phyloP scores from a whole-genome alignment of 2,113 vertebrate species.

The Corapipo altera region DNA sequence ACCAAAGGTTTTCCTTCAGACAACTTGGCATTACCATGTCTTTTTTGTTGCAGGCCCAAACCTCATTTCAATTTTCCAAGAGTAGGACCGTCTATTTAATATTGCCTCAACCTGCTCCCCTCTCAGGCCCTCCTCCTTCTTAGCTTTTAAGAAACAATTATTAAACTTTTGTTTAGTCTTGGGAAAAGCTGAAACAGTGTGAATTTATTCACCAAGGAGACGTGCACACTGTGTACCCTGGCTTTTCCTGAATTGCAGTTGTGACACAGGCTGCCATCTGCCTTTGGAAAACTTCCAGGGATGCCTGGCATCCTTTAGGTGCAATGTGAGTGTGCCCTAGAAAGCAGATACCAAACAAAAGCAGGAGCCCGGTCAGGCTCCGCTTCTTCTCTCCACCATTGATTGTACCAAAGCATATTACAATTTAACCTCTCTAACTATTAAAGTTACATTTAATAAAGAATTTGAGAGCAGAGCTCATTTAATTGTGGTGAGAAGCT shows the following conservation, averaged over 20 bases:
- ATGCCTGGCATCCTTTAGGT: slow-evolving; percentile 23
- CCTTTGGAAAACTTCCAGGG: slow-evolving; percentile 1
- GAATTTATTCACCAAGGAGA: neutral
- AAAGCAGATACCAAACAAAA: slow-evolving; percentile 10
- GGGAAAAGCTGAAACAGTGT: neutral
- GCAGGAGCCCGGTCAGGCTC: neutral
- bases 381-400: neutral
- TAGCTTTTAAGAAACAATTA: neutral
- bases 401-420: neutral
- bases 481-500: neutral
- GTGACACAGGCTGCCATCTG: neutral
- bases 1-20: neutral
- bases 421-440: neutral
- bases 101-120: neutral
- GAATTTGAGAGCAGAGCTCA: neutral
- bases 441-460: neutral
- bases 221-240: neutral
- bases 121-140: neutral
- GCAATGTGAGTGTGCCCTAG: neutral
- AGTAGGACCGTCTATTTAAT: neutral
- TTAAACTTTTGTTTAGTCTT: neutral
- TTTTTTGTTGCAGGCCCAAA: neutral
- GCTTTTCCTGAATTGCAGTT: neutral
- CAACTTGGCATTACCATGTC: neutral
- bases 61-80: neutral